A percentile compares a stretch with the other conserved stretches of the same genome.
Conservation (phyloP, 1,140 invertebrate species). For the Drosophila kurseongensis region DNA sequence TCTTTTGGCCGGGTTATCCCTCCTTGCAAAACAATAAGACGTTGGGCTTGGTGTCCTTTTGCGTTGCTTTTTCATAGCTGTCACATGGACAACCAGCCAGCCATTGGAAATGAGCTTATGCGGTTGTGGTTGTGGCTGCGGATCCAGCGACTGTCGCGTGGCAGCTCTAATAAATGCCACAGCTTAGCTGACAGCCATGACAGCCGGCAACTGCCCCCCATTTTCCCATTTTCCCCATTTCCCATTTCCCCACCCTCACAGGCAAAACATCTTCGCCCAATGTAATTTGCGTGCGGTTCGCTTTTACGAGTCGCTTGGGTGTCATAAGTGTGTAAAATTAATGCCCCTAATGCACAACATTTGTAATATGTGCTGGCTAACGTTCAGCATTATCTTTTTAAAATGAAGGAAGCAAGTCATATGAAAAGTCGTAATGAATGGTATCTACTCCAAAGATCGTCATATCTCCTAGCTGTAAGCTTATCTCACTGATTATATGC, state of each 20-base stretch:
- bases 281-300: slow-evolving; percentile 75
- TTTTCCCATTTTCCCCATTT: neutral
- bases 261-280: slow-evolving; percentile 54
- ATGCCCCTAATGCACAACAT: slow-evolving; percentile 78
- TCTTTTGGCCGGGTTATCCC: slow-evolving; percentile 32
- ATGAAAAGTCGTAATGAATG: neutral
- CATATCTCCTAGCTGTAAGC: neutral
- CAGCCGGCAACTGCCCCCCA: slow-evolving; percentile 10
- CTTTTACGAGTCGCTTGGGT: slow-evolving; percentile 74
- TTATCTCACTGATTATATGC: neutral
- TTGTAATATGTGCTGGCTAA: slow-evolving; percentile 62
- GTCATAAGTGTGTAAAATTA: slow-evolving; percentile 80
- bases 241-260: neutral
- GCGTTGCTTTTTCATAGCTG: slow-evolving; percentile 45
- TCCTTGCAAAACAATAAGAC: slow-evolving; percentile 71
- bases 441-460: too few relatives aligned
- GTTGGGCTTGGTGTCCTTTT: slow-evolving; percentile 15
- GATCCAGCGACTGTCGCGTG: slow-evolving; percentile 59
- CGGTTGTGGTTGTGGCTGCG: slow-evolving; percentile 58
- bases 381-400: slow-evolving; percentile 50
- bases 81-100: slow-evolving; percentile 63
- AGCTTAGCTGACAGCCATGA: slow-evolving; percentile 64
- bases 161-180: slow-evolving; percentile 79
- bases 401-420: neutral
- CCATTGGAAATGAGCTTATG: slow-evolving; percentile 77